Base-by-base conservation (phyloP, 2,888 invertebrate species). In the Unio pictorum region DNA sequence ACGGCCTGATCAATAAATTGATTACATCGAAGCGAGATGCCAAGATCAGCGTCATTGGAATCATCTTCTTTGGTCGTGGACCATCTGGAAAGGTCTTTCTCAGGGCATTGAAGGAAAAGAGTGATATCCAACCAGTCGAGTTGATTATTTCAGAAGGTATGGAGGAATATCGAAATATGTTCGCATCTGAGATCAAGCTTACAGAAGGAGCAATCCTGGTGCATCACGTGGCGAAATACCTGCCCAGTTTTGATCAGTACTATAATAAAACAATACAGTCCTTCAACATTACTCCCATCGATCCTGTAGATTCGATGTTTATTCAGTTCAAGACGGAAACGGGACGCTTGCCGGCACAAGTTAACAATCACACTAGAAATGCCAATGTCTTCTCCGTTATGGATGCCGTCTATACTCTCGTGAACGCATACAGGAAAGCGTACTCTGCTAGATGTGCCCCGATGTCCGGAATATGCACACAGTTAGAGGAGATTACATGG, bases 371-470 rank as follows among this genome's bases (percentile, higher is more conserved):
- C 54, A 62, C 30, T 3, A 62, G 62, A 54, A 62, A 34, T 34
- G 45, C 30, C 4, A 34, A 45, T 17, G 62, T 62, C 17, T 28
- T 54, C 15, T 34, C 34, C n/a, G 54, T 54, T 18, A 34, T 85
- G 11, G 81, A 84, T 60, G 78, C 81, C 55, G 75, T 81, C 7
- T 84, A 79, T 70, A 80, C 79, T 8, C 61, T 83, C 34, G 81
- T 76, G 2, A 74, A 76, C 20, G 82, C 79, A n/a, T 61, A 82
- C 17, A 18, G 6, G 0, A 62, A 54, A 34, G 61, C 61, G 8
- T 30, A 61, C 28, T 18, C 18, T 23, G n/a, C 54, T n/a, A 62
- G 7, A 62, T 62, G 62, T 62, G 62, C 0, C 17, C 17, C 0
- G 8, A 23, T 54, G 20, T n/a, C 18, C n/a, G n/a, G 18, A 11